Base-by-base conservation (phyloP, 2,888 invertebrate species). In the Rhingia rostrata region DNA sequence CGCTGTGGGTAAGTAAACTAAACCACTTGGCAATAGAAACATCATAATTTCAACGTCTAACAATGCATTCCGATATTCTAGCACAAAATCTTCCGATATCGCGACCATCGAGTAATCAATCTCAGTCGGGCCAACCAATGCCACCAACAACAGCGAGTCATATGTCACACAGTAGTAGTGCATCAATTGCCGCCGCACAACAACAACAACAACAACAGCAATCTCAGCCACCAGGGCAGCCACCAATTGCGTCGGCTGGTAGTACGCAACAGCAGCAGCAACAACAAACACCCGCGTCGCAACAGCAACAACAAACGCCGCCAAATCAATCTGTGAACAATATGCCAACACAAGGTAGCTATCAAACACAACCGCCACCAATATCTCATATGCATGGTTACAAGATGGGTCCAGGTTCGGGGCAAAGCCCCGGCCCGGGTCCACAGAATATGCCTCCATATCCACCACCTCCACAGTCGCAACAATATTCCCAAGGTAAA, bases 31-130 rank as follows among this genome's bases (percentile, higher is more conserved):
- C 22, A 56, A 32, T n/a, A 9, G 12, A 39, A 32, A 41, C 4
- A 14, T 4, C 5, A 39, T 4, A n/a, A 32, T 6, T 6, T n/a
- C 4, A 3, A 33, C 32, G n/a, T 32, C 30, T 6, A 5, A 30
- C 6, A 6, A 5, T n/a, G 37, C 35, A 49, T 10, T 1, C 53
- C 4, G 0, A 56, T 43, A 32, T 66, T 74, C n/a, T 47, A 90
- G 90, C 91, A 92, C 96, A 96, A 95, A 97, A 96, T 95, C 95
- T 97, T 95, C 96, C 97, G 93, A 97, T 98, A 96, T 97, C 98
- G 91, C 95, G 98, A 91, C 98, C 98, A 92, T 96, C 97, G 90
- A 97, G 97, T 92, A 94, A 94, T 90, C 95, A 94, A 87, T 93
- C 94, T 93, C 91, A 95, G 93, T 94, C 93, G 92, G 90, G 91